phyloP scores from a whole-genome alignment of 2,113 vertebrate species.

The Aptenodytes forsteri region DNA sequence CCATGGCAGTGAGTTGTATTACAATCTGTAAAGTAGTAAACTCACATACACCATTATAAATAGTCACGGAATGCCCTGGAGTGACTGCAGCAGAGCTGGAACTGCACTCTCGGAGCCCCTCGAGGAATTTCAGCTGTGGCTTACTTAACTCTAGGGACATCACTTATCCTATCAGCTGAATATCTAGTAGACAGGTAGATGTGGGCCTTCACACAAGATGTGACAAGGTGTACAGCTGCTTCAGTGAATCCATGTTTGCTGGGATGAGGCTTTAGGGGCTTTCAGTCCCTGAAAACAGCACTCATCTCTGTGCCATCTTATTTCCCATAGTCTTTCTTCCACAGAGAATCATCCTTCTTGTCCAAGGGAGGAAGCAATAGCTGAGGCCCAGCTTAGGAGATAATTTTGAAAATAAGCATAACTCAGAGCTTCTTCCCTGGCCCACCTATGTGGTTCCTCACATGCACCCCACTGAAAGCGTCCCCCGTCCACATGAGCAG shows the following conservation, averaged over 20 bases:
- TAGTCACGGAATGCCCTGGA: slow-evolving; percentile 33
- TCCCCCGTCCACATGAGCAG: rapidly evolving
- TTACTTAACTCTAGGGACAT: slow-evolving; percentile 14
- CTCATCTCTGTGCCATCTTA: background rate
- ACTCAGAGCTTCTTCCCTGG: background rate
- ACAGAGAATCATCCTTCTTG: background rate
- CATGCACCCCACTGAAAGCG: background rate
- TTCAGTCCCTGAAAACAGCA: slow-evolving; percentile 25
- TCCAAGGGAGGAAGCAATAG: background rate
- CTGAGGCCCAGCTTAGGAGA: background rate
- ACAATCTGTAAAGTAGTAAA: slow-evolving; percentile 48
- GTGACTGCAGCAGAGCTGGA: slow-evolving; percentile 2
- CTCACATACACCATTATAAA: slow-evolving; percentile 29
- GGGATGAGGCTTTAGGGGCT: slow-evolving; percentile 3
- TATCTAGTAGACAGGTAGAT: slow-evolving; percentile 61
- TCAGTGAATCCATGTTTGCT: slow-evolving; percentile 2
- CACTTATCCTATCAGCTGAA: slow-evolving; percentile 20
- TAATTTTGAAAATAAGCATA: background rate
- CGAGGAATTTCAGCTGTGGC: background rate
- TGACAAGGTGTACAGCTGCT: slow-evolving; percentile 54
- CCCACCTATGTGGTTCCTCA: background rate
- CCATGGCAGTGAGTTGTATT: slow-evolving; percentile 13
- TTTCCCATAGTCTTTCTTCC: background rate
- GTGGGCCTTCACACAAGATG: slow-evolving; percentile 47
- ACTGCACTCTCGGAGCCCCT: background rate